Evolutionary conservation across 2,113 vertebrate species (phyloP).

Genomic region (Lepus timidus): DNA sequence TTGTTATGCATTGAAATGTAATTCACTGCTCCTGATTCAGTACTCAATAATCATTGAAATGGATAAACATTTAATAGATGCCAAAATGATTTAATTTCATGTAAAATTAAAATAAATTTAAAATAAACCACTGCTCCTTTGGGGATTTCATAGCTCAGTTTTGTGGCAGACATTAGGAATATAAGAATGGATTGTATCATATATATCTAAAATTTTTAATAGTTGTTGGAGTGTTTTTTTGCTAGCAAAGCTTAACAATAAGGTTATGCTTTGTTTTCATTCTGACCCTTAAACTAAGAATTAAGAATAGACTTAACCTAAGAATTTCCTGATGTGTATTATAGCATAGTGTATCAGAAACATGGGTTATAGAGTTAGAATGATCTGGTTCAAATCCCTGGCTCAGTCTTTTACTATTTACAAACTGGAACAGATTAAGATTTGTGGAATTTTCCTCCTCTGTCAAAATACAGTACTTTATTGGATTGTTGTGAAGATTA

Average conservation of each 20-base stretch:
- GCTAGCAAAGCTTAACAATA: constrained; percentile 41
- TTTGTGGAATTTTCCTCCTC: neutral
- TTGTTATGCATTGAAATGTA: constrained; percentile 41
- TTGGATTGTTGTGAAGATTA: neutral
- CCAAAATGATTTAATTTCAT: constrained; percentile 14
- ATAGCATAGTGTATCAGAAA: neutral
- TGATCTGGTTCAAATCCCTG: neutral
- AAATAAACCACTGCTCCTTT: neutral
- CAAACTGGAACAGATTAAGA: constrained; percentile 34
- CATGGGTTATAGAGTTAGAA: neutral
- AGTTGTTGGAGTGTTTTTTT: constrained; percentile 46
- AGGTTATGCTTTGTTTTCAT: constrained; percentile 39
- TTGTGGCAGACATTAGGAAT: constrained; percentile 50
- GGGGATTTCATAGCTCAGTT: neutral
- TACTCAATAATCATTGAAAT: constrained; percentile 24
- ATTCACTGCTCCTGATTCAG: constrained; percentile 22
- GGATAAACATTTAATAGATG: constrained; percentile 1
- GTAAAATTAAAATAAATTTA: neutral
- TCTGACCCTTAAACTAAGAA: constrained; percentile 6
- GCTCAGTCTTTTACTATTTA: constrained; percentile 2
- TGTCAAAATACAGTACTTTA: constrained; percentile 53
- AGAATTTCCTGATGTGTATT: constrained; percentile 27
- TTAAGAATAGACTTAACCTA: constrained; percentile 6
- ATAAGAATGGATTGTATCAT: constrained; percentile 28
- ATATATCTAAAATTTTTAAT: constrained; percentile 52